phyloP scores from a whole-genome alignment of 2,888 invertebrate species.

The Acanthosepion lycidas region DNA sequence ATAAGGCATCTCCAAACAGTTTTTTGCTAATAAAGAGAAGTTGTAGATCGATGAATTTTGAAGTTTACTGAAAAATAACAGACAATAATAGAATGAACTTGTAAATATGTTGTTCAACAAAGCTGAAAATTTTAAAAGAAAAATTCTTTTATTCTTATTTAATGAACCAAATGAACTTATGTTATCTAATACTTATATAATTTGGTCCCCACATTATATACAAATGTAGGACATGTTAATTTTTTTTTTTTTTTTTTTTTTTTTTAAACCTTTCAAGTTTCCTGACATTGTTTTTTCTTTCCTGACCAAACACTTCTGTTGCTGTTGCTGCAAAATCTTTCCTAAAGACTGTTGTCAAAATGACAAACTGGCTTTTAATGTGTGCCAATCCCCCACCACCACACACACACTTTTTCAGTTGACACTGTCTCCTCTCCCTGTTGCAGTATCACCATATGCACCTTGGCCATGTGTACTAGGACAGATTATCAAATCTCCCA shows the following conservation, averaged over 20 bases:
- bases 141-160: too few species aligned
- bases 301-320: neutral
- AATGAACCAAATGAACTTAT: too few species aligned
- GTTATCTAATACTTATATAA: neutral
- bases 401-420: neutral
- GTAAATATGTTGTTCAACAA: too few species aligned
- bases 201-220: neutral
- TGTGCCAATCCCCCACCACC: neutral
- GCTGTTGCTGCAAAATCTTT: neutral
- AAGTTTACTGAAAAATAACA: too few species aligned
- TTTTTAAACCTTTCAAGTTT: neutral
- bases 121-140: too few species aligned
- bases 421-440: neutral
- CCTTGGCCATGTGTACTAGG: neutral
- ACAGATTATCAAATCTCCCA: neutral
- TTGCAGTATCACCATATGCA: neutral
- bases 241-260: neutral
- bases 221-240: neutral
- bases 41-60: too few species aligned
- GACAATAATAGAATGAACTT: too few species aligned
- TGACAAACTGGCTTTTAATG: neutral
- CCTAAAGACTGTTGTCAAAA: neutral
- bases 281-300: neutral
- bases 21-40: too few species aligned
- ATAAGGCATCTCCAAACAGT: too few species aligned